phyloP scores from a whole-genome alignment of 2,888 invertebrate species.

The Ormia ochracea region DNA sequence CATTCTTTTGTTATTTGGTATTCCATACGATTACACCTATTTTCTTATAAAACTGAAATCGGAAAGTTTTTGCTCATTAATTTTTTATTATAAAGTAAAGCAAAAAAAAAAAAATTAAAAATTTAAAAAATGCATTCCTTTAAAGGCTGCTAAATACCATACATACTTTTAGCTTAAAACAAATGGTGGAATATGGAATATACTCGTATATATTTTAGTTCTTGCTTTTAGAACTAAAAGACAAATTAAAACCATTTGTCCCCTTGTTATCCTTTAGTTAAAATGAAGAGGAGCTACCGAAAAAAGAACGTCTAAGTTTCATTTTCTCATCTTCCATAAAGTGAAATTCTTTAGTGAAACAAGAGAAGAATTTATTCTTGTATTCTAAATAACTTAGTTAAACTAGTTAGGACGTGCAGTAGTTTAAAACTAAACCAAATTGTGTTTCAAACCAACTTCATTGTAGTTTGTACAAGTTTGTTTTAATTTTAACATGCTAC shows the following conservation, averaged over 20 bases:
- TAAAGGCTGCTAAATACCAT: neutral
- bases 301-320: neutral
- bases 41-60: too few species aligned
- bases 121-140: neutral
- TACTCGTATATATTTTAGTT: neutral
- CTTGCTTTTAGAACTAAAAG: slow-evolving; percentile 36
- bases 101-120: neutral
- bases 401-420: neutral
- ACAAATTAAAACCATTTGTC: slow-evolving; percentile 56
- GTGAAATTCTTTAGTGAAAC: neutral
- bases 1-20: too few species aligned
- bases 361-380: slow-evolving; percentile 8
- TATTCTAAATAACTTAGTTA: neutral
- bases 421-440: slow-evolving; percentile 13
- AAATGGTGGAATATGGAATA: slow-evolving; percentile 15
- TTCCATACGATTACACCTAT: too few species aligned
- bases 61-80: too few species aligned
- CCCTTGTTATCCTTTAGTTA: slow-evolving; percentile 31
- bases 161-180: slow-evolving; percentile 6
- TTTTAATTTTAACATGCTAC: neutral
- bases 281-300: neutral
- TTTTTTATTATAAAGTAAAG: neutral
- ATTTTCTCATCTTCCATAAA: neutral
- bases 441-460: slow-evolving; percentile 3
- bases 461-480: neutral